Percentiles rank a stretch among this genome's conserved stretches.
These are phyloP conservation scores for Megalops atlanticus DNA, from an alignment of 2,113 vertebrate genomes.

Conservation along the genomic window DNA sequence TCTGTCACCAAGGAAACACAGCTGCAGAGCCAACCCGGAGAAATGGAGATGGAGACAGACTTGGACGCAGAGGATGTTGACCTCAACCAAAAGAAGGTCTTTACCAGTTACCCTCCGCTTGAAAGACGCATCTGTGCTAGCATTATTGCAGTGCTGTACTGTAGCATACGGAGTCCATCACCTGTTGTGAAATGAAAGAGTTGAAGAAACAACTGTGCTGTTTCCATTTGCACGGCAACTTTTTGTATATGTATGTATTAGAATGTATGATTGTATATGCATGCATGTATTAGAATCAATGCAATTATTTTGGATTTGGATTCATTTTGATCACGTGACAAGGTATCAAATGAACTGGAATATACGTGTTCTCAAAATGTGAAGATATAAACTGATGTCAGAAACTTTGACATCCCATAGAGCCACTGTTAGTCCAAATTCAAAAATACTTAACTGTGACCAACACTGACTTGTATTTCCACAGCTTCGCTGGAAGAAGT, in stretches of 20 bases:
- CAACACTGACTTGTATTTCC: not conserved
- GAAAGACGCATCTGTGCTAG: not conserved
- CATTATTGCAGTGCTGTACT: not conserved
- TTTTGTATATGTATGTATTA: not conserved
- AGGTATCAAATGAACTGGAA: no score
- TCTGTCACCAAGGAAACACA: conserved; percentile 61
- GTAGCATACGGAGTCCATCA: not conserved
- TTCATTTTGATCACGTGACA: no score
- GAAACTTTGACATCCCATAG: no score
- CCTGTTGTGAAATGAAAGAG: not conserved
- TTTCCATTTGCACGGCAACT: not conserved
- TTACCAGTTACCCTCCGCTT: not conserved
- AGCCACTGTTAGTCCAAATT: no score
- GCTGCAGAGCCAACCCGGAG: conserved; percentile 67
- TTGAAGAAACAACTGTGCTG: not conserved
- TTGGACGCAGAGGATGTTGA: conserved; percentile 74
- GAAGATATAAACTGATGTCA: no score
- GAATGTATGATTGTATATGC: not conserved
- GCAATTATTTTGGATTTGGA: not conserved
- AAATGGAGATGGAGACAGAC: conserved; percentile 62
- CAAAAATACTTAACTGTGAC: not conserved
- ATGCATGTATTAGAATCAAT: no score
- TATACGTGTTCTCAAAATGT: no score
- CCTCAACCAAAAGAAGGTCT: conserved; percentile 86
- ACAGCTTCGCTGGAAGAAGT: not conserved